phyloP scores from a whole-genome alignment of 2,888 invertebrate species.

The Ceraclea dissimilis region DNA sequence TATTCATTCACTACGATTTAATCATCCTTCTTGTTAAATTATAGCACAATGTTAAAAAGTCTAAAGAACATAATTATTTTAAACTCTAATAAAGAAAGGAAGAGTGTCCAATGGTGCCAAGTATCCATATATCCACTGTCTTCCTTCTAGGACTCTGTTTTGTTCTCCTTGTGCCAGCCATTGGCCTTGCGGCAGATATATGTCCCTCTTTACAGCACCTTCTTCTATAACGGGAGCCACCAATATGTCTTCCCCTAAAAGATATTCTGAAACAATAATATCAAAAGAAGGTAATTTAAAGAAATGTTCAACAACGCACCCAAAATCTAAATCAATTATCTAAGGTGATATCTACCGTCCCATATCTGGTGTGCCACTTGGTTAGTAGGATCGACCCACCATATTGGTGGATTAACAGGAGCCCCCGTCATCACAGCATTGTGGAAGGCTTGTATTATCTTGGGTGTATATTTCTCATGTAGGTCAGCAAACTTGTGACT shows the following conservation, averaged over 20 bases:
- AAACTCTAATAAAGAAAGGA: slow-evolving; percentile 48
- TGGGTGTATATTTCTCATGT: slow-evolving; percentile 46
- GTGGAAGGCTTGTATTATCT: slow-evolving; percentile 47
- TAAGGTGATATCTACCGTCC: slow-evolving; percentile 33
- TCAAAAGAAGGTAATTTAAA: too few species aligned
- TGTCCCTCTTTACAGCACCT: slow-evolving; percentile 45
- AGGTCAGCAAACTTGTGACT: slow-evolving; percentile 49
- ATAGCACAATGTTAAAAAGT: not conserved
- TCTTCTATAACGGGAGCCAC: slow-evolving; percentile 62
- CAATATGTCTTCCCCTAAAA: slow-evolving; percentile 60
- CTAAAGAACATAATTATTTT: not conserved
- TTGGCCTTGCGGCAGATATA: slow-evolving; percentile 58
- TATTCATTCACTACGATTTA: too few species aligned
- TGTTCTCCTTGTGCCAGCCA: slow-evolving; percentile 50
- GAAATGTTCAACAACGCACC: too few species aligned
- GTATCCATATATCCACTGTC: slow-evolving; percentile 49
- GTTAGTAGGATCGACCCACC: slow-evolving; percentile 65
- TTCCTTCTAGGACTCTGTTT: slow-evolving; percentile 41
- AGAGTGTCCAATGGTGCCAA: slow-evolving; percentile 52
- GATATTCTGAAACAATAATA: slow-evolving; percentile 48
- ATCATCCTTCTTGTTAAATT: not conserved
- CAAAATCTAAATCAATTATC: too few species aligned
- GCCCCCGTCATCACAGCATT: slow-evolving; percentile 44
- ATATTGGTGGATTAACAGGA: slow-evolving; percentile 65
- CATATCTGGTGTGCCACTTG: slow-evolving; percentile 40